These are phyloP conservation scores for Campoplex capitator DNA, from an alignment of 2,888 invertebrate species.

Conservation along the genomic window DNA sequence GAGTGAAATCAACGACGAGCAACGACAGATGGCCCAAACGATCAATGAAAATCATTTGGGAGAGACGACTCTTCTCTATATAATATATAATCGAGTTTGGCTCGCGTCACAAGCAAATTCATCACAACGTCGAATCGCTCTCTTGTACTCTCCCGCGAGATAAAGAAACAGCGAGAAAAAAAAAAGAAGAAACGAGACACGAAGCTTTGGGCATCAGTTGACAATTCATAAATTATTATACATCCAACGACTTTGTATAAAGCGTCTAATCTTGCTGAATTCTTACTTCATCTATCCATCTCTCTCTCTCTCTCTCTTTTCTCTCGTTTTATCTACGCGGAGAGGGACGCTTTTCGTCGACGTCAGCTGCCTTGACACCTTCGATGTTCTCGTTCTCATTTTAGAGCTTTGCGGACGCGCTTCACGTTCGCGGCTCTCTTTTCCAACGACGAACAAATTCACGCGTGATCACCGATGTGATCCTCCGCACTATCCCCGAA, in stretches of 20 bases:
- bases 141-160: neutral
- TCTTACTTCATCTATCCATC: slow-evolving; percentile 28
- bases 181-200: neutral
- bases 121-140: slow-evolving; percentile 43
- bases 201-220: slow-evolving; percentile 16
- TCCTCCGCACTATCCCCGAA: neutral
- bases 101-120: slow-evolving; percentile 56
- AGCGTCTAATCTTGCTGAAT: slow-evolving; percentile 40
- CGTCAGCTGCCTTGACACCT: slow-evolving; percentile 71
- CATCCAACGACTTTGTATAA: slow-evolving; percentile 30
- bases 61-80: neutral
- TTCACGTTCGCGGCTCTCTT: slow-evolving; percentile 55
- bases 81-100: slow-evolving; percentile 42
- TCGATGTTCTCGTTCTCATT: slow-evolving; percentile 72
- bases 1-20: slow-evolving; percentile 42
- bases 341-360: slow-evolving; percentile 47
- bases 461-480: slow-evolving; percentile 30
- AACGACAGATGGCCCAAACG: slow-evolving; percentile 58
- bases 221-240: slow-evolving; percentile 42
- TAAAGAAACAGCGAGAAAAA: slow-evolving; percentile 18
- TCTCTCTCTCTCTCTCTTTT: slow-evolving; percentile 29
- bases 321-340: slow-evolving; percentile 42
- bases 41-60: slow-evolving; percentile 65
- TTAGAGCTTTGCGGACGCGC: slow-evolving; percentile 69
- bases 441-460: slow-evolving; percentile 27